Base-by-base conservation (phyloP, 2,888 invertebrate genomes). In the Mactromeris polynyma region DNA sequence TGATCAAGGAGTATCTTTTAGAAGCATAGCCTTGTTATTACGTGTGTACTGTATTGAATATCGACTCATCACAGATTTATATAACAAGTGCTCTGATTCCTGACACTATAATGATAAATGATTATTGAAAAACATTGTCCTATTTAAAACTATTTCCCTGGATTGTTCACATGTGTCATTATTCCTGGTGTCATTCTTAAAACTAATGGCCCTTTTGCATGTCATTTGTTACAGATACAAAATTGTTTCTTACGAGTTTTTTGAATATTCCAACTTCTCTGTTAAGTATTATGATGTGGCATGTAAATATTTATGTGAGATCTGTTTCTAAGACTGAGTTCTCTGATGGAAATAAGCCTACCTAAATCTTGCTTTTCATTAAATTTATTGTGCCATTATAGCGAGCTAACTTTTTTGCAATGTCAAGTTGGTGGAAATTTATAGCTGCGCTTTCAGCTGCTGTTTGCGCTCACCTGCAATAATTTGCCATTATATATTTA, bases 261-360 rank as follows among this genome's bases (percentile, higher is more conserved):
- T 73, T 73, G 73, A 73, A 73, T 36, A 36, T 33, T 33, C 73
- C 73, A 36, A 73, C 73, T 73, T 73, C 73, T 73, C 36, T 73
- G 73, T 73, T 33, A 73, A 73, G 73, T 73, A 73, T 73, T 7
- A 73, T 33, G 14, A 17, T 73, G 3, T 73, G 73, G 73, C 73
- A 73, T 73, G 73, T 73, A 73, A 73, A 73, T 73, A 73, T 73
- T 73, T 73, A 73, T 73, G 73, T 33, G 73, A 11, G 73, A 73
- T 73, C 36, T 73, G 31, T 73, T 36, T 73, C 31, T 73, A 33
- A 73, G 26, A 33, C 36, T 11, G 33, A 73, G 31, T 31, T 73
- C 17, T 73, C 73, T 33, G 73, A 33, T 73, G 21, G 36, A 73
- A 73, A 36, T 73, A 73, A 36, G 73, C 33, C 73, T 33, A 33